A percentile compares a stretch with the other conserved stretches of the same genome.
Evolutionary conservation across 2,113 vertebrate genomes (phyloP).

Genomic region (Symphodus melops): DNA sequence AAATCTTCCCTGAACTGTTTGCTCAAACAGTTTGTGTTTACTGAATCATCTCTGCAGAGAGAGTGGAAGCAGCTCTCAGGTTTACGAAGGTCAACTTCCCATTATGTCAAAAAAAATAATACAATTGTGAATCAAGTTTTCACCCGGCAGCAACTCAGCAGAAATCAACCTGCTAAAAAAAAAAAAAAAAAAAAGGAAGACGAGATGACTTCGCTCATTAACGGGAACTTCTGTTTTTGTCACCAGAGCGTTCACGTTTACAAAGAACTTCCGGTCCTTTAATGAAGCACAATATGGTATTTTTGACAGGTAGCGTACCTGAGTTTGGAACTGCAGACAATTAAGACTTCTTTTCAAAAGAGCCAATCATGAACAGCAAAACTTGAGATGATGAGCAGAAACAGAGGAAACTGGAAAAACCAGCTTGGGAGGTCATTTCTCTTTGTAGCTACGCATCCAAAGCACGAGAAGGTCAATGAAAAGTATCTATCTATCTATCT

Average conservation of each 20-base stretch:
- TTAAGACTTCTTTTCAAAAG: conserved; percentile 3
- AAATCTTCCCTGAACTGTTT: neutral
- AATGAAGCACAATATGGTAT: conserved; percentile 31
- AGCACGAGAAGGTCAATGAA: too few species aligned
- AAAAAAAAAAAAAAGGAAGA: too few species aligned
- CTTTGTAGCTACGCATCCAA: neutral
- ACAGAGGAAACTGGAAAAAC: neutral
- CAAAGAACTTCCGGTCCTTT: conserved; percentile 4
- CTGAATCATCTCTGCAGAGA: too few species aligned
- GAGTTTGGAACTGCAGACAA: neutral
- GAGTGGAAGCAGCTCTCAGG: neutral
- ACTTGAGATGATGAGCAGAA: neutral
- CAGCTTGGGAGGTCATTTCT: neutral
- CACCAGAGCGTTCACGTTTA: conserved; percentile 11
- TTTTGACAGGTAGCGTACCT: conserved; percentile 11
- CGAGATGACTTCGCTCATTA: too few species aligned
- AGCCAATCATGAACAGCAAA: neutral
- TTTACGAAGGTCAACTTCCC: neutral
- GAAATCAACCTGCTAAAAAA: neutral
- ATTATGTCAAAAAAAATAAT: neutral
- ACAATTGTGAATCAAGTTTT: neutral
- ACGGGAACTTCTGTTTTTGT: conserved; percentile 28
- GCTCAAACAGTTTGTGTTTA: too few species aligned
- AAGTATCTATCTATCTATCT: too few species aligned
- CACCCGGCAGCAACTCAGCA: neutral